These are phyloP conservation scores for Tenthredo livida DNA, from an alignment of 2,888 invertebrate genomes.

Conservation along the genomic window DNA sequence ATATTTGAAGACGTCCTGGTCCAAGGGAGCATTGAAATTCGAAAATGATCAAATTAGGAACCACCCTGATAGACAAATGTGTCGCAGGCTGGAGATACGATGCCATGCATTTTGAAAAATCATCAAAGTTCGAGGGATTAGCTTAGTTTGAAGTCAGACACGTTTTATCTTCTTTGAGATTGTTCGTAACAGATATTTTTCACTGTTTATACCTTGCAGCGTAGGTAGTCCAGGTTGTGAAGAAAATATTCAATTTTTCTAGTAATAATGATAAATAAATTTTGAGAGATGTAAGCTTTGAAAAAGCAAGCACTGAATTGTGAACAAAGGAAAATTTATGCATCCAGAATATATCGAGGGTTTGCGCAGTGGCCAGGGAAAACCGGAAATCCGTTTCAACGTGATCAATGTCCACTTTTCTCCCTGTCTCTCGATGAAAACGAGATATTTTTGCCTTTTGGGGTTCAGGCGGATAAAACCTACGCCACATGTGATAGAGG, in stretches of 20 bases:
- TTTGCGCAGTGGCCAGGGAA: conserved; percentile 28
- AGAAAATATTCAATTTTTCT: background rate
- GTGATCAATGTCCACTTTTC: conserved; percentile 43
- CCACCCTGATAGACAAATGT: background rate
- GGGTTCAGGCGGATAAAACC: background rate
- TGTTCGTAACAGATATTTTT: background rate
- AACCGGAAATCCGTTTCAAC: conserved; percentile 43
- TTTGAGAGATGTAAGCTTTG: conserved; percentile 7
- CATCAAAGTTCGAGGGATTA: background rate
- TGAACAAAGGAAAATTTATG: conserved; percentile 46
- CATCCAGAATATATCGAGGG: conserved; percentile 44
- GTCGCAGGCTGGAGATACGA: background rate
- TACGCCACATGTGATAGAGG: background rate
- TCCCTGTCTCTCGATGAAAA: conserved; percentile 27
- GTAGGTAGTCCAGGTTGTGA: too few species aligned
- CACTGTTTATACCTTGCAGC: background rate
- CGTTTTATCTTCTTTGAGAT: background rate
- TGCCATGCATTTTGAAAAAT: background rate
- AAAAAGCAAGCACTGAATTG: conserved; percentile 18
- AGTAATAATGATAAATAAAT: conserved; percentile 36
- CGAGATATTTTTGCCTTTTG: conserved; percentile 4
- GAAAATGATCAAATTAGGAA: too few species aligned
- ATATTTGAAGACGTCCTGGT: too few species aligned
- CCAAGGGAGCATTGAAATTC: too few species aligned
- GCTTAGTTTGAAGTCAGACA: background rate